These are phyloP conservation scores for Seriola quinqueradiata DNA, from an alignment of 2,113 vertebrate genomes.

Conservation along the genomic window DNA sequence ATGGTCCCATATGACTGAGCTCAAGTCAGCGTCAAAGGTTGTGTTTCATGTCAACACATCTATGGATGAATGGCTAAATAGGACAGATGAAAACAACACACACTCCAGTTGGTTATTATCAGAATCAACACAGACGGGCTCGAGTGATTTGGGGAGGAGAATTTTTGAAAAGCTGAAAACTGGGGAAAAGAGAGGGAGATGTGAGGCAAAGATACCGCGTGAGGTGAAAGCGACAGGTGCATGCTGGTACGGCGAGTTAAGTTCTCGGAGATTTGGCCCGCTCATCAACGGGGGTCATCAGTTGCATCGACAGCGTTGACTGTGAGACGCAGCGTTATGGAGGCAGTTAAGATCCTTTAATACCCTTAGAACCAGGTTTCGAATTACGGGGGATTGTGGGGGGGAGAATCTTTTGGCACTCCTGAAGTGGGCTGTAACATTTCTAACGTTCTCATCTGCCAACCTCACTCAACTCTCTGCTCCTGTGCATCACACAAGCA, in stretches of 20 bases:
- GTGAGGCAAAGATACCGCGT: not conserved
- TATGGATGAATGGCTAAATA: conserved; percentile 51
- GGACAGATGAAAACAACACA: conserved; percentile 16
- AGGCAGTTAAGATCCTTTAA: no score
- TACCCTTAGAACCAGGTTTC: no score
- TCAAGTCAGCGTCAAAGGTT: conserved; percentile 36
- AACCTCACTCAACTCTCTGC: no score
- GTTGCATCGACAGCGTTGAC: not conserved
- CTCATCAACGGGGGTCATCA: not conserved
- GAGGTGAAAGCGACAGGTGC: no score
- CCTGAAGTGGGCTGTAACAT: no score
- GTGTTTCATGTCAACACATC: conserved; percentile 54
- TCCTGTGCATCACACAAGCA: no score
- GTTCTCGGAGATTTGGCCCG: no score
- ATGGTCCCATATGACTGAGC: conserved; percentile 41
- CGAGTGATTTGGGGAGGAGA: not conserved
- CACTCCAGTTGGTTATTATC: not conserved
- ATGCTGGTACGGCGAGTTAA: no score
- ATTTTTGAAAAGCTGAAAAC: conserved; percentile 1
- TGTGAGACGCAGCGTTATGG: no score
- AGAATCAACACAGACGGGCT: conserved; percentile 1
- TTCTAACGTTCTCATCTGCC: no score
- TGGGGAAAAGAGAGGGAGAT: not conserved
- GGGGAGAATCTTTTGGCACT: no score
- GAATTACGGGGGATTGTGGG: no score